Evolutionary conservation across 2,797 vertebrate species (phyloP).

Genomic region (Odontamblyopus rebecca): DNA sequence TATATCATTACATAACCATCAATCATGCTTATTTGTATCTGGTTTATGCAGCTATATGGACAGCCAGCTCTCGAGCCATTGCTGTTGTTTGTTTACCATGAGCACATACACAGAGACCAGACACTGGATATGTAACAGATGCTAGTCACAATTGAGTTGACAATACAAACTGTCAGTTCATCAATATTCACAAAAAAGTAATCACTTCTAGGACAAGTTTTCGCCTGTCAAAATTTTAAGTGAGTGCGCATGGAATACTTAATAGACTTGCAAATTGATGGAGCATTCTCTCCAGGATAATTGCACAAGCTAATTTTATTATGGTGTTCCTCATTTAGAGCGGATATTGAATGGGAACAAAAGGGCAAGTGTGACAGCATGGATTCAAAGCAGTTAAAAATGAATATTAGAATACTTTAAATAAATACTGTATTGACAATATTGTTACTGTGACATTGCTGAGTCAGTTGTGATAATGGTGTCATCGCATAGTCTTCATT

Average conservation of each 20-base stretch:
- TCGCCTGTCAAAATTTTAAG: slow-evolving; percentile 26
- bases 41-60: slow-evolving; percentile 23
- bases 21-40: slow-evolving; percentile 17
- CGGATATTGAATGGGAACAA: slow-evolving; percentile 38
- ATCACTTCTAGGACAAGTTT: slow-evolving; percentile 42
- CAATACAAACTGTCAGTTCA: slow-evolving; percentile 53
- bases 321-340: slow-evolving; percentile 47
- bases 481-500: slow-evolving; percentile 43
- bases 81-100: slow-evolving; percentile 37
- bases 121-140: slow-evolving; percentile 39
- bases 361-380: slow-evolving; percentile 16
- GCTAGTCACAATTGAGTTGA: slow-evolving; percentile 61
- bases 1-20: slow-evolving; percentile 27
- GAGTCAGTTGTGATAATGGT: slow-evolving; percentile 27
- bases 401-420: background rate
- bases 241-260: slow-evolving; percentile 37
- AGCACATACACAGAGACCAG: slow-evolving; percentile 23
- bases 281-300: slow-evolving; percentile 47
- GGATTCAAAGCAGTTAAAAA: slow-evolving; percentile 23
- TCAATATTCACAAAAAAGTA: slow-evolving; percentile 50
- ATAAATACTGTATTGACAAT: background rate
- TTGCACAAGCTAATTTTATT: slow-evolving; percentile 54
- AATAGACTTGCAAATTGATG: slow-evolving; percentile 40
- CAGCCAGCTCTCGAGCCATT: slow-evolving; percentile 16
- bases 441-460: slow-evolving; percentile 1